These are phyloP conservation scores for Andricus quercusramuli DNA, from an alignment of 2,888 invertebrate genomes.

Conservation along the genomic window DNA sequence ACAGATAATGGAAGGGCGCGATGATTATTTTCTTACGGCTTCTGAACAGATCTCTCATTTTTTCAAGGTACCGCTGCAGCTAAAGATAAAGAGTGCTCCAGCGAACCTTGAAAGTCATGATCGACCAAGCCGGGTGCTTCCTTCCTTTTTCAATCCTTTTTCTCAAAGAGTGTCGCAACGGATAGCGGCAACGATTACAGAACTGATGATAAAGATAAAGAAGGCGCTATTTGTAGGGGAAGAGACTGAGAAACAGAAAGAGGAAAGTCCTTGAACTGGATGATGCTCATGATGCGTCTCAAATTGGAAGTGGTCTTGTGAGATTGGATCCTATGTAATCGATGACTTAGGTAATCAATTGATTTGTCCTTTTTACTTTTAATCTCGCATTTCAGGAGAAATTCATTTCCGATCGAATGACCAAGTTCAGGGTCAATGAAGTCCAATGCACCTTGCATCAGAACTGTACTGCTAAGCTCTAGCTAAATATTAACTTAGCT, in stretches of 20 bases:
- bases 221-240: background rate
- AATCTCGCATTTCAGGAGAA: background rate
- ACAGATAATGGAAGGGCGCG: conserved; percentile 45
- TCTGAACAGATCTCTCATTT: conserved; percentile 37
- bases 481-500: conserved; percentile 53
- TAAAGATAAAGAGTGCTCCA: conserved; percentile 26
- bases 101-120: conserved; percentile 42
- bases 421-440: conserved; percentile 54
- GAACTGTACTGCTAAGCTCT: conserved; percentile 52
- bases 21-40: conserved; percentile 43
- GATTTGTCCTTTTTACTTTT: background rate
- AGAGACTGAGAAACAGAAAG: too few relatives aligned
- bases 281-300: background rate
- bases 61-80: conserved; percentile 39
- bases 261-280: background rate
- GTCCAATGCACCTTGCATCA: conserved; percentile 47
- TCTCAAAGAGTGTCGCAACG: conserved; percentile 17
- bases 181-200: conserved; percentile 24
- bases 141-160: conserved; percentile 13
- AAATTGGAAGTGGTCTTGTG: background rate
- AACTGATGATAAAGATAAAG: conserved; percentile 12
- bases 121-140: background rate
- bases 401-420: conserved; percentile 14
- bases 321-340: background rate
- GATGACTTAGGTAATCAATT: background rate